Conservation (phyloP, 2,888 invertebrate genomes). For the Eubasilissa splendida region DNA sequence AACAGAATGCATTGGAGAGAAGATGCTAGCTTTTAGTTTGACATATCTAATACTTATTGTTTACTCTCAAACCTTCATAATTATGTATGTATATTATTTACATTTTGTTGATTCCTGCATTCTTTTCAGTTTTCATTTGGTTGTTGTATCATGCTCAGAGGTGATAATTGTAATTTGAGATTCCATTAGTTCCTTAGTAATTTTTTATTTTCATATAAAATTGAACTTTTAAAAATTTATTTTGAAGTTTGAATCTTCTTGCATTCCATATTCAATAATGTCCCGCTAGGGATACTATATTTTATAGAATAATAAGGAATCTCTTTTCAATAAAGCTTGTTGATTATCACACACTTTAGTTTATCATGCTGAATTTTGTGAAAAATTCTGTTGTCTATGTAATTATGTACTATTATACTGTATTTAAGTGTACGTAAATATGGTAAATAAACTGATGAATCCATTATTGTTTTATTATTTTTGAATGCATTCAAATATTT, state of each 20-base stretch:
- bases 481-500: not conserved
- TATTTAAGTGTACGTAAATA: constrained; percentile 59
- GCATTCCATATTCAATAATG: no score
- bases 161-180: no score
- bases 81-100: no score
- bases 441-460: constrained; percentile 59
- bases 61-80: no score
- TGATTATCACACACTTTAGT: constrained; percentile 10
- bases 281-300: no score
- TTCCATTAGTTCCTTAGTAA: no score
- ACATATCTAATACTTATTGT: constrained; percentile 13
- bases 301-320: no score
- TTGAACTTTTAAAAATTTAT: not conserved
- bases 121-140: no score
- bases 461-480: constrained; percentile 38
- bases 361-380: constrained; percentile 16
- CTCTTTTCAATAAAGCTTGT: not conserved
- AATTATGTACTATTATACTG: constrained; percentile 57
- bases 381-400: constrained; percentile 55
- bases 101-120: no score
- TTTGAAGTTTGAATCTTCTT: not conserved
- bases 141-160: no score
- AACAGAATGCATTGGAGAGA: constrained; percentile 42
- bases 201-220: no score
- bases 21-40: constrained; percentile 1